Evolutionary conservation across 2,797 vertebrate genomes (phyloP), one percentile per base, ranked within the genome.

Genomic region (Aselliscus stoliczkanus): DNA sequence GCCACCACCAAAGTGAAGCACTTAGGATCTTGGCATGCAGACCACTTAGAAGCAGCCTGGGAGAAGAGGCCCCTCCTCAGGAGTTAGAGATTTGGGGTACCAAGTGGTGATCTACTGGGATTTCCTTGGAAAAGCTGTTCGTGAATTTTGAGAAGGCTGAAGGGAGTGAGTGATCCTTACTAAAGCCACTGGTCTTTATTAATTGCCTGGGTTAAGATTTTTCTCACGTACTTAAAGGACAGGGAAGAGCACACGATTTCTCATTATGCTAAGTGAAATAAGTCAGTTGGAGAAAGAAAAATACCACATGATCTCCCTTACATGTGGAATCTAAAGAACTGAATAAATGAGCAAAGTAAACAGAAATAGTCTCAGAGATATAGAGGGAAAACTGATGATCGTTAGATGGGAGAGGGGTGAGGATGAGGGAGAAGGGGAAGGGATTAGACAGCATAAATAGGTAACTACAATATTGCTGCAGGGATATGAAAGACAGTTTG

Each of bases 111-210:
- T 90, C 64, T 75, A 87, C 54, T 96, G 70, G 72, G 52, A 93
- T 83, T 56, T 34, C 18, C 70, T 70, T 73, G 18, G 56, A 80
- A 97, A 93, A 97, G 64, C 64, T 29, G 65, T 79, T 93, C 75
- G 54, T 44, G 29, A 15, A 42, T 92, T 89, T 96, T 93, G 96
- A 86, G 90, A 90, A 95, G 93, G 88, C 96, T 69, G 64, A 77
- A 96, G 90, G 21, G 95, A 89, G 67, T 87, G 95, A 89, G 67
- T 87, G 62, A 70, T 90, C 94, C 64, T 95, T 95, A 93, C 81
- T 95, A 89, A 98, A 97, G 91, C 81, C 94, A 92, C 92, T 75
- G 44, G 70, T 97, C 93, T 27, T 23, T 95, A 92, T 86, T 65
- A 87, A 92, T 86, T 76, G 75, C 69, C 92, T 75, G 87, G 42